These are phyloP conservation scores for Callospermophilus lateralis DNA, from an alignment of 2,113 vertebrate species.

Conservation along the genomic window DNA sequence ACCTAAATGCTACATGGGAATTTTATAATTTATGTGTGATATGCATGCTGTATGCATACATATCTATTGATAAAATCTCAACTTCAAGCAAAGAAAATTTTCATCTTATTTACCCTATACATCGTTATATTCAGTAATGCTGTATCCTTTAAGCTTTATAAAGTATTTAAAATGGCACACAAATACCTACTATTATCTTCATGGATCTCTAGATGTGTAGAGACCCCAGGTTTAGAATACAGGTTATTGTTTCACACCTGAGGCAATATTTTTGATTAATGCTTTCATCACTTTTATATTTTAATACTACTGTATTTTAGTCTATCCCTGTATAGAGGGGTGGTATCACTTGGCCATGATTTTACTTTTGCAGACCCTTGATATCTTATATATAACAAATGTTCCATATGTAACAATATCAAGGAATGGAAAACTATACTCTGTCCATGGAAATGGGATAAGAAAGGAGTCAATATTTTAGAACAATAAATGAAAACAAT, in stretches of 20 bases:
- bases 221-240: not conserved
- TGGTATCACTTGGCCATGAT: no score
- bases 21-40: not conserved
- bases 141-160: not conserved
- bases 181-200: not conserved
- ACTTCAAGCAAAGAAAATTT: not conserved
- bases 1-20: not conserved
- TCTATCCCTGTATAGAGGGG: no score
- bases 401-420: not conserved
- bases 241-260: not conserved
- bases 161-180: not conserved
- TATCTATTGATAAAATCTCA: slow-evolving; percentile 25
- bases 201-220: not conserved
- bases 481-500: not conserved
- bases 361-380: not conserved
- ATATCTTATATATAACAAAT: not conserved
- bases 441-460: not conserved
- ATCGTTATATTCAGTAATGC: not conserved
- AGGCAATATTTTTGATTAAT: not conserved
- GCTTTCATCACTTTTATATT: not conserved
- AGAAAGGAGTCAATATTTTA: not conserved
- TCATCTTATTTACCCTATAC: not conserved
- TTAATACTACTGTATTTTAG: not conserved
- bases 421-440: not conserved
- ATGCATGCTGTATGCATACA: not conserved